phyloP scores from a whole-genome alignment of 23 tunicate species.

The Clavelina lepadiformis region DNA sequence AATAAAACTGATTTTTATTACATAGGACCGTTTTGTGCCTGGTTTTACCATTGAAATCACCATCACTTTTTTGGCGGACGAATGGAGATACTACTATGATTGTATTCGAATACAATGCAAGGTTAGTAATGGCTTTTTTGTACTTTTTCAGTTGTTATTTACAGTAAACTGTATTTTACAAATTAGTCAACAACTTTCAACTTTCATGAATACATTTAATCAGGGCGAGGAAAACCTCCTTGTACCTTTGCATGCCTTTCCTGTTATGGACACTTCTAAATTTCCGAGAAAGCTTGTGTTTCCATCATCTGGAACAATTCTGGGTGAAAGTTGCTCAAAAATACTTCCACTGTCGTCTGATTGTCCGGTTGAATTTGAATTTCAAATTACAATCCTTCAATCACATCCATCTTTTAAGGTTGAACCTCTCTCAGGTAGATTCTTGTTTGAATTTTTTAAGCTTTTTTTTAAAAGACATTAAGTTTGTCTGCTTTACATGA shows the following conservation, averaged over 20 bases:
- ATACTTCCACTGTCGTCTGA: conserved; percentile 40
- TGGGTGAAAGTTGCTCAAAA: conserved; percentile 56
- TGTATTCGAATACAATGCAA: conserved; percentile 77
- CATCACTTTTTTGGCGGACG: conserved; percentile 61
- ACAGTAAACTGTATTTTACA: too few relatives aligned
- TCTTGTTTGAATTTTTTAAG: background rate
- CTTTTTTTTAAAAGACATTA: background rate
- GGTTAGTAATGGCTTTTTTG: conserved; percentile 20
- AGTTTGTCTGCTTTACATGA: too few relatives aligned
- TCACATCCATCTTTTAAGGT: conserved; percentile 82
- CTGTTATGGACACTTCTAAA: conserved; percentile 66
- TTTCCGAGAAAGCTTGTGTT: conserved; percentile 74
- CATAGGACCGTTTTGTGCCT: conserved; percentile 65
- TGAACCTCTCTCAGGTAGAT: conserved; percentile 54
- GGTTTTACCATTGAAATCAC: conserved; percentile 73
- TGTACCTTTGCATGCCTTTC: conserved; percentile 89
- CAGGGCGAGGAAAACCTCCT: conserved; percentile 79
- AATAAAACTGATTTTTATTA: conserved; percentile 1
- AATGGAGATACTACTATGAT: conserved; percentile 91
- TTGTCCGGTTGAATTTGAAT: conserved; percentile 75
- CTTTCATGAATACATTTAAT: background rate
- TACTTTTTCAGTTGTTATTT: too few relatives aligned
- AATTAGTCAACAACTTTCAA: background rate
- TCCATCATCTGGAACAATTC: conserved; percentile 11
- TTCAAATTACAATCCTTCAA: conserved; percentile 59